Conservation (phyloP, 2,888 invertebrate genomes). For the Panopea generosa region DNA sequence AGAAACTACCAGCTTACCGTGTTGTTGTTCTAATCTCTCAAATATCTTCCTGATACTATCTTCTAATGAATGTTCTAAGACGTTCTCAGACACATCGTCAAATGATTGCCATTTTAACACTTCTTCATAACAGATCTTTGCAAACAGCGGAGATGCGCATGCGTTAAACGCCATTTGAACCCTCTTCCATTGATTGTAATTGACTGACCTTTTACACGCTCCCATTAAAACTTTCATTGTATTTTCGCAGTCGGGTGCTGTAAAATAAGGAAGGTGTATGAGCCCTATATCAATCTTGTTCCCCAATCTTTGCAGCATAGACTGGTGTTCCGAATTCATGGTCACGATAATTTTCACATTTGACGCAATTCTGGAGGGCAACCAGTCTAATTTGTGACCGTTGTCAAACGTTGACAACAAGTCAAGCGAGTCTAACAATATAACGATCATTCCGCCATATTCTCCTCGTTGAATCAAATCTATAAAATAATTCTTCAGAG, state of each 20-base stretch:
- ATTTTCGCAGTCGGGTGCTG: slow-evolving; percentile 68
- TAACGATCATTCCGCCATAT: slow-evolving; percentile 73
- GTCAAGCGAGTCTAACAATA: slow-evolving; percentile 78
- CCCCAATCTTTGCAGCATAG: slow-evolving; percentile 70
- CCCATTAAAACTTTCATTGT: slow-evolving; percentile 71
- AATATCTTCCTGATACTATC: slow-evolving; percentile 75
- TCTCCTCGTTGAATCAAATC: slow-evolving; percentile 72
- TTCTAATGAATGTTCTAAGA: slow-evolving; percentile 74
- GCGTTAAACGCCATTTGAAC: slow-evolving; percentile 80
- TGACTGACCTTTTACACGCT: slow-evolving; percentile 65
- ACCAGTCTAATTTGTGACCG: slow-evolving; percentile 79
- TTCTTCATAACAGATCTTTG: slow-evolving; percentile 77
- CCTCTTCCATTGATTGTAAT: slow-evolving; percentile 71
- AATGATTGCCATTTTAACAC: slow-evolving; percentile 77
- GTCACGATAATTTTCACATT: slow-evolving; percentile 78
- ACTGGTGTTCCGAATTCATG: slow-evolving; percentile 65
- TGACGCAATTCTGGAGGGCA: slow-evolving; percentile 74
- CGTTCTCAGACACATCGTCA: slow-evolving; percentile 61
- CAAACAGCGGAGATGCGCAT: slow-evolving; percentile 77
- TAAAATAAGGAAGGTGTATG: slow-evolving; percentile 66
- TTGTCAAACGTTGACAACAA: slow-evolving; percentile 68
- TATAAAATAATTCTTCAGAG: slow-evolving; percentile 73
- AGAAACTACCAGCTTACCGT: slow-evolving; percentile 80
- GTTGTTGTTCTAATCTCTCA: slow-evolving; percentile 79
- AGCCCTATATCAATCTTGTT: slow-evolving; percentile 66